Evolutionary conservation across 30 jellyfish, hydroid and myxozoan species (phyloP), one percentile per base, ranked within the genome.

Genomic region (Cassiopea andromeda): DNA sequence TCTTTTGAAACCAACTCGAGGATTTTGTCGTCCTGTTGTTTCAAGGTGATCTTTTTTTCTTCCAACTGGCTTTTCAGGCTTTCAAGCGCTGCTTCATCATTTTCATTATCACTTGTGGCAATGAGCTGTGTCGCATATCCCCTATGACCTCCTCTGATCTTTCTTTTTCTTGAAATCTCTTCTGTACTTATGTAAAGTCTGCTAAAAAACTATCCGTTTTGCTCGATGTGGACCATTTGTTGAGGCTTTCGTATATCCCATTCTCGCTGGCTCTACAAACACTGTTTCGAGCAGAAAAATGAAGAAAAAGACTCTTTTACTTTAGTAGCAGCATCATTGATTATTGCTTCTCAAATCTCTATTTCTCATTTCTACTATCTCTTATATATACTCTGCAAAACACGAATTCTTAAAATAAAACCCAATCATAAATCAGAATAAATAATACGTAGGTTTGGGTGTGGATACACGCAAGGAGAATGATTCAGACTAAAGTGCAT

Each of bases 91-190:
- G 57, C 27, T 72, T 72, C 81, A 6, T 72, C 81, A 0, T 72
- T 72, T 72, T 72, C 81, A 72, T 72, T 46, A 0, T 46, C 81
- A 57, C 17, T 72, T 19, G 17, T 16, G 18, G 81, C 54, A 7
- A 72, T 72, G 2, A 72, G 19, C 27, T 72, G 81, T 8, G 81
- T 6, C 7, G 27, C 81, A 46, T 72, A 72, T 46, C 81, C 81
- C 27, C 81, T 72, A 0, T 72, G 60, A 46, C 81, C 81, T 13
- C 81, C 81, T 72, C 81, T 64, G 27, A 64, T 64, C 15, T 64
- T 64, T 64, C 73, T 64, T 64, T 64, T 64, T 17, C 73, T 64
- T 64, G 73, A 13, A 2, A 64, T 64, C 15, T 64, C 73, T 64
- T 64, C 73, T 27, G 15, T 64, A 2, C 43, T 64, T 58, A 14